Evolutionary conservation across 2,113 vertebrate species (phyloP).

Genomic region (Gnathonemus echidnorhynchus): DNA sequence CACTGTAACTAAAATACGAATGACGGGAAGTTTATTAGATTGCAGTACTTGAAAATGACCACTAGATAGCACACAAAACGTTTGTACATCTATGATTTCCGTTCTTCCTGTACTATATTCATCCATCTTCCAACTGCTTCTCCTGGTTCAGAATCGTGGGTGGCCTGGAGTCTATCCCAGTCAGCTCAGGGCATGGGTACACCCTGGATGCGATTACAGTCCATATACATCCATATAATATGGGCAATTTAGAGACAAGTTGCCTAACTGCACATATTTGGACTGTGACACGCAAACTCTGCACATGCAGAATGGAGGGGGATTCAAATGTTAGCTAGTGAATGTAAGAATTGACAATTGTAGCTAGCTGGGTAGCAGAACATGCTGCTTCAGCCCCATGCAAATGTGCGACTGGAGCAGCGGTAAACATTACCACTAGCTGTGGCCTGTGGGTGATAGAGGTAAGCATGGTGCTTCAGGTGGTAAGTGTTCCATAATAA

Average conservation of each 20-base stretch:
- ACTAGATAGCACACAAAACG: neutral
- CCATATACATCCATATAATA: neutral
- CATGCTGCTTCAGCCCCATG: neutral
- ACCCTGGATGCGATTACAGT: neutral
- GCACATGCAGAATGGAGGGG: neutral
- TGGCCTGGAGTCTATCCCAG: neutral
- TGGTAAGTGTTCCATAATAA: neutral
- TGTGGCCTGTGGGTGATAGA: neutral
- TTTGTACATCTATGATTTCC: neutral
- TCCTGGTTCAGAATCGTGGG: neutral
- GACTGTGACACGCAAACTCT: neutral
- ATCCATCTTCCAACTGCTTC: neutral
- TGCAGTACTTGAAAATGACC: neutral
- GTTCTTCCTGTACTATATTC: neutral
- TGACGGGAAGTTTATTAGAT: neutral
- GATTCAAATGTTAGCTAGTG: neutral
- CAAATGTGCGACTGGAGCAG: neutral
- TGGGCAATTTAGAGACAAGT: neutral
- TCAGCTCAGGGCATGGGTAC: neutral
- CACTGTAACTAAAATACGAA: neutral
- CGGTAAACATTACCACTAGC: neutral
- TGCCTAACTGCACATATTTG: neutral
- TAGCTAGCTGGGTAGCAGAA: neutral
- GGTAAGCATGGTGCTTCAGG: neutral
- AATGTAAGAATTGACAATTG: neutral